phyloP scores from a whole-genome alignment of 2,888 invertebrate species.

The Dichetophora obliterata region DNA sequence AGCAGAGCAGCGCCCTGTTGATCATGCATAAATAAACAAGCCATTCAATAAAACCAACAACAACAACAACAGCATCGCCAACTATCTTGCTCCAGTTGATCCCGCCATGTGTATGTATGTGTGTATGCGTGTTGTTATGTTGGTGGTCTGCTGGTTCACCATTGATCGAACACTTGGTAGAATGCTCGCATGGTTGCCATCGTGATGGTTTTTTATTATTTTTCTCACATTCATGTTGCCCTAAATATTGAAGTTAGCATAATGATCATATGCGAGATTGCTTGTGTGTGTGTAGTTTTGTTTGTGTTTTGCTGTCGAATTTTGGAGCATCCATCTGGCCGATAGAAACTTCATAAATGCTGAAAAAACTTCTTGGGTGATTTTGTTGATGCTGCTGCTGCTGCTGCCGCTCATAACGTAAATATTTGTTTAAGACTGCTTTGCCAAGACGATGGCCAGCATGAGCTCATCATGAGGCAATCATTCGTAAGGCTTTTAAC shows the following conservation, averaged over 20 bases:
- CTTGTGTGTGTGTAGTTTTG: neutral
- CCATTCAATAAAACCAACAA: conserved; percentile 5
- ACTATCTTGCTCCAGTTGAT: conserved; percentile 4
- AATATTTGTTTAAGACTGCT: conserved; percentile 35
- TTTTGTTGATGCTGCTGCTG: conserved; percentile 10
- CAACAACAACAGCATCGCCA: neutral
- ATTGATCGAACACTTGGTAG: too few species aligned
- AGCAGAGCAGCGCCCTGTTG: neutral
- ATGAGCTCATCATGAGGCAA: neutral
- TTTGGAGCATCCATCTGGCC: neutral
- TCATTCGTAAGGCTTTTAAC: too few species aligned
- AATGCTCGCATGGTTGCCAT: neutral
- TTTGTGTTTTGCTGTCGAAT: neutral
- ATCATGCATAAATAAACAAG: conserved; percentile 28
- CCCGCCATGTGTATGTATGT: neutral
- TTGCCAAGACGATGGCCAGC: conserved; percentile 5
- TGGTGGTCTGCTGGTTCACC: conserved; percentile 50
- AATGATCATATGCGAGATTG: conserved; percentile 46
- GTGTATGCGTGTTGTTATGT: conserved; percentile 58
- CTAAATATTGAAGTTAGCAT: conserved; percentile 62
- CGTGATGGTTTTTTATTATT: conserved; percentile 50
- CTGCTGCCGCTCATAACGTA: conserved; percentile 26
- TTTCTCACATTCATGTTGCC: conserved; percentile 64
- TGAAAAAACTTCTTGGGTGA: conserved; percentile 31
- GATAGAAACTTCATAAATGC: neutral